Percentiles rank a stretch among this genome's conserved stretches.
Evolutionary conservation across 2,888 invertebrate genomes (phyloP).

Genomic region (Crocallis elinguaria): DNA sequence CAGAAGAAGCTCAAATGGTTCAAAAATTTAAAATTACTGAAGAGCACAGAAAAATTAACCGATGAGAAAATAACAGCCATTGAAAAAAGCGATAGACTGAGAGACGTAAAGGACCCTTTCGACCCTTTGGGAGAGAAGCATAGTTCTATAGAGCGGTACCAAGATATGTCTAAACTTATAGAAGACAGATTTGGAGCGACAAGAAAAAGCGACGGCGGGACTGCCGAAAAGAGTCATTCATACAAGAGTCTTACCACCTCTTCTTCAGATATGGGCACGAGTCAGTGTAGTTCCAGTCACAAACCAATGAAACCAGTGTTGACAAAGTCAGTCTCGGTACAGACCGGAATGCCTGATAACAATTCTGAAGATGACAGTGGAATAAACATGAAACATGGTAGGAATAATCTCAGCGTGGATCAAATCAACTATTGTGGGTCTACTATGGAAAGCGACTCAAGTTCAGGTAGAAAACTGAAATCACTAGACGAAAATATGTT

Average conservation of each 20-base stretch:
- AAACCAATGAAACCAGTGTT: constrained; percentile 70
- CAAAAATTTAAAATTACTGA: constrained; percentile 83
- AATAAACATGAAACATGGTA: constrained; percentile 76
- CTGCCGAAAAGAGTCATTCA: constrained; percentile 80
- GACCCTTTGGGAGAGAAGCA: constrained; percentile 87
- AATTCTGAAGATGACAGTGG: constrained; percentile 73
- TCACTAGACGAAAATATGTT: constrained; percentile 81
- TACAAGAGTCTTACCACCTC: constrained; percentile 81
- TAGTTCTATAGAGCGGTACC: constrained; percentile 88
- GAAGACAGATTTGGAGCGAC: constrained; percentile 87
- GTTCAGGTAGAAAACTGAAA: constrained; percentile 78
- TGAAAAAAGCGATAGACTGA: constrained; percentile 68
- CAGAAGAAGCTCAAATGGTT: constrained; percentile 88
- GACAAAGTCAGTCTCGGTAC: constrained; percentile 81
- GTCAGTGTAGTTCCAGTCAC: constrained; percentile 78
- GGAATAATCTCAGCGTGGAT: constrained; percentile 80
- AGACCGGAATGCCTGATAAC: constrained; percentile 80
- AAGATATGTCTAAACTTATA: constrained; percentile 89
- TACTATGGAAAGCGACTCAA: constrained; percentile 76
- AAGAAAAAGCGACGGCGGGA: constrained; percentile 70
- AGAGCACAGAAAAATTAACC: constrained; percentile 70
- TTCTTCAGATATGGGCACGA: constrained; percentile 82
- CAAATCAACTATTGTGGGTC: constrained; percentile 82
- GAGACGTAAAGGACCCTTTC: constrained; percentile 82
- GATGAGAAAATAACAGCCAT: constrained; percentile 76